Base-by-base conservation (phyloP, 53 echinoderm and acorn worm species). In the Paracentrotus lividus region DNA sequence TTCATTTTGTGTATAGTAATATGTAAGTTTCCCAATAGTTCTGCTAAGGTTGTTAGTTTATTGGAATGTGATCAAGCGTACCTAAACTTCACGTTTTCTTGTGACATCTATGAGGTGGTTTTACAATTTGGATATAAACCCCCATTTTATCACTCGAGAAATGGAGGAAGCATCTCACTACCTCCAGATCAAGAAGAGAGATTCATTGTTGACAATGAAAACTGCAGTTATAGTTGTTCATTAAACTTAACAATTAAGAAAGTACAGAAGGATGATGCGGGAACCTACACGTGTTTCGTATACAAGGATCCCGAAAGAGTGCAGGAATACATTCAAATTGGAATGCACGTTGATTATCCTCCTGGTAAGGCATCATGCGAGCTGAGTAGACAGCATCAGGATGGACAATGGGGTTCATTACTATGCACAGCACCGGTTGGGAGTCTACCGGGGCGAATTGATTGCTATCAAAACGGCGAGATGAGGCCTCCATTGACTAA, bases 331-430 rank as follows among this genome's bases (percentile, higher is more conserved):
- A 44, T 3, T n/a, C 43, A 45, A 20, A 45, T 78, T 2, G 78
- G 78, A 13, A 23, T 78, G n/a, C 43, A 47, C 24, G 47, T 78
- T 47, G 78, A 78, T 24, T 78, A 45, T 47, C 47, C 78, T 8
- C 78, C 78, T 47, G 78, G 78, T 14, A 78, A 78, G 47, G 78
- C 78, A 78, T 78, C 47, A 26, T 78, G 78, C n/a, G 5, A 78
- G 45, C 45, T 47, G 14, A n/a, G 2, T 44, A 4, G 9, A 40
- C 42, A 78, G 2, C 29, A 45, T 1, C 47, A 78, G 45, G 43
- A 47, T 9, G 78, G 45, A 78, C 2, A 15, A 13, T 78, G n/a
- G n/a, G 24, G 43, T 13, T 47, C 47, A 43, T 1, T 78, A 10
- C 24, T 45, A 78, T 78, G 78, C n/a, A 45, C 24, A 32, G 44